Percentiles rank a stretch among this genome's conserved stretches.
These are phyloP conservation scores for Ciconia nigra DNA, from an alignment of 2,797 vertebrate genomes.

Conservation along the genomic window DNA sequence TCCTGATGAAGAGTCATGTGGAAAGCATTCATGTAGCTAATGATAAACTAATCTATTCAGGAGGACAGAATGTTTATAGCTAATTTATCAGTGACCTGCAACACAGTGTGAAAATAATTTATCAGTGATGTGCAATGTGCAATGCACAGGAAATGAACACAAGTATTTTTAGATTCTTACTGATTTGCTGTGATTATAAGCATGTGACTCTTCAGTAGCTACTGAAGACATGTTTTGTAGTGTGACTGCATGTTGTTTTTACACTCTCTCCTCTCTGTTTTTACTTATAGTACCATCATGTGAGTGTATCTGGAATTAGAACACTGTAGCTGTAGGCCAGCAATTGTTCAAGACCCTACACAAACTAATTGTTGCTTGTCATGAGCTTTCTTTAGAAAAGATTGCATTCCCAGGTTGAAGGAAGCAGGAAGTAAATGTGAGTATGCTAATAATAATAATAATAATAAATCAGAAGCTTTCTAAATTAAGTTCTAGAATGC, in stretches of 20 bases:
- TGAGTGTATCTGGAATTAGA: conserved; percentile 4
- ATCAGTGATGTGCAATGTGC: not conserved
- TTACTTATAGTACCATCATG: conserved; percentile 29
- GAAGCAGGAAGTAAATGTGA: not conserved
- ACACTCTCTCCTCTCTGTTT: not conserved
- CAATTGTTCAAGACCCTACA: not conserved
- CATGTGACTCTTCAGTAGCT: not conserved
- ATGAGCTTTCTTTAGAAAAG: conserved; percentile 23
- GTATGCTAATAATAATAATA: not conserved
- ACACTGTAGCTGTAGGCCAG: not conserved
- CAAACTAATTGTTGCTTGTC: not conserved
- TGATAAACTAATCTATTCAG: conserved; percentile 42
- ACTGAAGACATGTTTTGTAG: not conserved
- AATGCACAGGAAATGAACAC: conserved; percentile 23
- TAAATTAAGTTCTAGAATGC: not conserved
- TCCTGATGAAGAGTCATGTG: not conserved
- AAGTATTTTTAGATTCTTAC: conserved; percentile 32
- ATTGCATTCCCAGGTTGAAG: conserved; percentile 2
- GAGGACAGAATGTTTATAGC: conserved; percentile 45
- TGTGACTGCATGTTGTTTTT: not conserved
- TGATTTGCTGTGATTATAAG: conserved; percentile 12
- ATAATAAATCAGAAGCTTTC: not conserved
- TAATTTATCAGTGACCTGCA: conserved; percentile 52
- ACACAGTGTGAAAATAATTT: conserved; percentile 22
- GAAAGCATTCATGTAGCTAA: conserved; percentile 7